Percentiles rank a stretch among this genome's conserved stretches.
Evolutionary conservation across 2,113 vertebrate genomes (phyloP).

Genomic region (Alaudala cheleensis): DNA sequence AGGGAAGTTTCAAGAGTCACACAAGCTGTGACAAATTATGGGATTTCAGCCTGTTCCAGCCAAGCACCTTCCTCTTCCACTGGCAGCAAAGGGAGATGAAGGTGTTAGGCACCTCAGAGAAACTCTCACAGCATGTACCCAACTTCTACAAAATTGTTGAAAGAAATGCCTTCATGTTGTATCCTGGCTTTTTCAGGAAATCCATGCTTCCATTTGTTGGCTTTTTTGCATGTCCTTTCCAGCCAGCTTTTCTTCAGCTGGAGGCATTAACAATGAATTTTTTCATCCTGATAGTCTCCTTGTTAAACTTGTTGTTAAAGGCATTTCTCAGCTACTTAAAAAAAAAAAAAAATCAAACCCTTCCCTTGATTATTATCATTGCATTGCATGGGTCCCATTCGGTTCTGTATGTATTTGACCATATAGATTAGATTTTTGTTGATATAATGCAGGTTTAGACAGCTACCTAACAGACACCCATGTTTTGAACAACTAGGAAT

Average conservation of each 20-base stretch:
- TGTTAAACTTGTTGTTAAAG: not conserved
- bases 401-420: not conserved
- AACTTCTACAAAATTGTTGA: not conserved
- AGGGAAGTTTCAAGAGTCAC: slow-evolving; percentile 27
- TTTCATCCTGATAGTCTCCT: not conserved
- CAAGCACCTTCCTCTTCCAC: not conserved
- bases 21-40: not conserved
- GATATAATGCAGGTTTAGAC: not conserved
- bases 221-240: not conserved
- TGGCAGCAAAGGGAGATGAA: not conserved
- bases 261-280: not conserved
- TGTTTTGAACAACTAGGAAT: not conserved
- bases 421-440: not conserved
- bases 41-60: not conserved
- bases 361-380: not conserved
- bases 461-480: not conserved
- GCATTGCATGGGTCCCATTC: not conserved
- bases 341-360: not conserved
- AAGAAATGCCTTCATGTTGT: not conserved
- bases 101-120: not conserved
- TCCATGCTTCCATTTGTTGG: not conserved
- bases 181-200: not conserved
- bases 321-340: not conserved
- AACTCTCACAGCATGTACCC: not conserved
- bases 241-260: not conserved